Percentiles rank a stretch among this genome's conserved stretches.
These are phyloP conservation scores for Microcebus murinus DNA, from an alignment of 2,113 vertebrate species.

Conservation along the genomic window DNA sequence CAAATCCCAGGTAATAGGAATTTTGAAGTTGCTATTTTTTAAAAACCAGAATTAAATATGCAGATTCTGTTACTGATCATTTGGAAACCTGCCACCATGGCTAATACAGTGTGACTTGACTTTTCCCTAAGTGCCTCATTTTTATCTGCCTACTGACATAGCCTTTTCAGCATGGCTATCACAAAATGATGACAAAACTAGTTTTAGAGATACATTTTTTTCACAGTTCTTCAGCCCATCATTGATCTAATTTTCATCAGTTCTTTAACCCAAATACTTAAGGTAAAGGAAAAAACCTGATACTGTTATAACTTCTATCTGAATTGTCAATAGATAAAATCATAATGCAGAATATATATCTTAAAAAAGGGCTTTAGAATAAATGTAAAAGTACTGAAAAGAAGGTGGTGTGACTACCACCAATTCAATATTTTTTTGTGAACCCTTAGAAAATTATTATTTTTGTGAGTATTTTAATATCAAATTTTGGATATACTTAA, in stretches of 20 bases:
- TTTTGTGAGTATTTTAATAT: background rate
- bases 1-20: background rate
- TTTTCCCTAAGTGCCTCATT: background rate
- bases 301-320: background rate
- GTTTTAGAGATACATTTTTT: background rate
- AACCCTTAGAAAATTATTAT: background rate
- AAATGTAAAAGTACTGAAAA: background rate
- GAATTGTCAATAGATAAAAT: background rate
- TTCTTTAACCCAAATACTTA: background rate
- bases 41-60: background rate
- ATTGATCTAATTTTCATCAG: background rate
- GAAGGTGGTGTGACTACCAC: background rate
- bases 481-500: background rate
- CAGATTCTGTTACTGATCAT: background rate
- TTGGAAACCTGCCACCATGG: background rate
- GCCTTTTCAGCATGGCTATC: background rate
- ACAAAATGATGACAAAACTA: background rate
- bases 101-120: background rate
- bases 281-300: background rate
- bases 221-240: background rate
- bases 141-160: background rate
- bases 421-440: background rate
- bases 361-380: background rate
- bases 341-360: background rate
- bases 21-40: background rate